Evolutionary conservation across 2,888 invertebrate species (phyloP), one percentile per base, ranked within the genome.

Genomic region (Chouioia cunea): DNA sequence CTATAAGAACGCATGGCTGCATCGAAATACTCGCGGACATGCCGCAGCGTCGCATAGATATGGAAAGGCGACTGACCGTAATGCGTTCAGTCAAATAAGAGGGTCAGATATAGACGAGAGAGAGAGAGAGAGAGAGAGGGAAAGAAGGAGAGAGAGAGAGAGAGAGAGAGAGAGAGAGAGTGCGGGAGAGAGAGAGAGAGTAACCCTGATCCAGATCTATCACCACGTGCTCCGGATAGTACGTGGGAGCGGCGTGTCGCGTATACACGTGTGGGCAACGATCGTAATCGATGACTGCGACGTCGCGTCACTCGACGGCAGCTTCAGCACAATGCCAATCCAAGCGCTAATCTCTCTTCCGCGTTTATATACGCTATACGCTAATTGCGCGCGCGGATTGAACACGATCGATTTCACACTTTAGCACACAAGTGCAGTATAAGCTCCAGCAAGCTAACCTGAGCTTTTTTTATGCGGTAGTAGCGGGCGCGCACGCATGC

Each of bases 151-250:
- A 6, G 56, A 36, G 20, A n/a, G 27, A 15, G n/a, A 56, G 56
- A 36, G 27, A 36, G 14, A 36, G 56, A 36, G 56, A 18, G 12
- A n/a, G 36, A 27, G 2, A 73, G 22, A 8, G 56, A 56, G 56
- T 56, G 56, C 10, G 56, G n/a, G 27, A 36, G 14, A 56, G 56
- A 36, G 56, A 18, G 12, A 36, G 56, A 27, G 79, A 80, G 79
- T 85, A 85, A 84, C 84, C 84, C 84, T 85, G 84, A 83, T 84
- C 84, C 81, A 84, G 80, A 84, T 84, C 78, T 81, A 84, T 82
- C 79, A 79, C 83, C 84, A 83, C 84, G 83, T 83, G 84, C 81
- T 83, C 77, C 76, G 75, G 70, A 75, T 75, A 72, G 52, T 62
- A 67, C 16, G 22, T 6, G 36, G 27, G 27, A 27, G 27, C 23